Base-by-base conservation (phyloP, 2,888 invertebrate genomes). In the Elmis aenea region DNA sequence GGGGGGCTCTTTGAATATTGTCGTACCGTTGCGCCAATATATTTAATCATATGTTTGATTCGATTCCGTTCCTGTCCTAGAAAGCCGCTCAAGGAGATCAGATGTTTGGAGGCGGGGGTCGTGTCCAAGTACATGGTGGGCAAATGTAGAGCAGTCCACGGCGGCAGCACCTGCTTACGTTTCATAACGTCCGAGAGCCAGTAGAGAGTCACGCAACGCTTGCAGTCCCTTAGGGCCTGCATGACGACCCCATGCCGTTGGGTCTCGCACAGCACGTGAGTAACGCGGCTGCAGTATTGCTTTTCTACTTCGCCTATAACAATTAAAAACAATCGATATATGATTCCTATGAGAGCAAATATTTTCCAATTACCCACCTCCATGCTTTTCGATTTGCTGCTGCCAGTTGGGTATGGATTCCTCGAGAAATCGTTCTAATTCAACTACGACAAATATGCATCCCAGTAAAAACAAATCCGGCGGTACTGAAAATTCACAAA, bases 121-220 rank as follows among this genome's bases (percentile, higher is more conserved):
- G 85, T 86, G 18, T 81, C 72, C 33, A 67, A 49, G 38, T 66
- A 66, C 42, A 67, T 61, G 12, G 76, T 74, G 5, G 97, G 97
- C 52, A 97, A 75, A 68, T 99, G 97, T 26, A 94, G 71, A 6
- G 93, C 90, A 55, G 89, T 86, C 87, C 89, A 95, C 0, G 99
- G 97, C 1, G 95, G 91, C 32, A 83, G 69, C 54, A 96, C 83
- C 56, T 87, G 87, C 53, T 89, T 87, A 28, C 86, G 83, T 12
- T 80, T 64, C 56, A 97, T 79, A 3, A 91, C 85, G 66, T 99
- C 97, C 40, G 88, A 92, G 16, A 99, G 72, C 92, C 92, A 93
- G 61, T 84, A 83, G 1, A 87, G 81, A 5, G 89, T 90, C 2
- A 92, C 85, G 53, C 89, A 67, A n/a, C 68, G 73, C 54, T 81